phyloP scores from a whole-genome alignment of 2,113 vertebrate genomes.

The Equus quagga region DNA sequence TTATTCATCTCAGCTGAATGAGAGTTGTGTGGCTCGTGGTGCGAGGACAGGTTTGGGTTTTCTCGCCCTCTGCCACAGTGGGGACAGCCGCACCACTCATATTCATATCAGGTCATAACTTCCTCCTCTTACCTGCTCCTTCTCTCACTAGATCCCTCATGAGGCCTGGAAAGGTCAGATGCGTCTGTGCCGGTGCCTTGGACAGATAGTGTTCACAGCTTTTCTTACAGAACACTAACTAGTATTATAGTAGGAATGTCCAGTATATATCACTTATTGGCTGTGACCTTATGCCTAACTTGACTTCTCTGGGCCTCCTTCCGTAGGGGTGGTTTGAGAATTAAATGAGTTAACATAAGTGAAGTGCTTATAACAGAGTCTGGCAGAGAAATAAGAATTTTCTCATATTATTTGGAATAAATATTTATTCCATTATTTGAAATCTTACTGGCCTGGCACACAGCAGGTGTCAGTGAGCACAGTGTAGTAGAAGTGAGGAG shows the following conservation, averaged over 20 bases:
- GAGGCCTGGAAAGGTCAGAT: neutral
- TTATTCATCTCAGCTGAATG: neutral
- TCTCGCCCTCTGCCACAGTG: neutral
- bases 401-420: neutral
- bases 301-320: neutral
- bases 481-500: neutral
- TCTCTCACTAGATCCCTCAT: neutral
- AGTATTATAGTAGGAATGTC: neutral
- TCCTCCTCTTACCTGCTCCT: neutral
- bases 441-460: neutral
- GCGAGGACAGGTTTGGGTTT: no score
- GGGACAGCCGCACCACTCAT: neutral
- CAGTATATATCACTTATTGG: fast-evolving
- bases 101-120: no score
- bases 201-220: neutral
- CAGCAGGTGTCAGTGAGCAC: neutral
- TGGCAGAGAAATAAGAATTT: neutral
- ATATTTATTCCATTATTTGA: neutral
- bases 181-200: neutral
- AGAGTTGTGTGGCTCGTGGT: neutral
- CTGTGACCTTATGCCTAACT: neutral
- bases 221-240: neutral
- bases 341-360: neutral
- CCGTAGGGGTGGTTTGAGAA: neutral
- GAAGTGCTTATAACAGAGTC: neutral